These are phyloP conservation scores for Notolabrus celidotus DNA, from an alignment of 2,797 vertebrate species.

Conservation along the genomic window DNA sequence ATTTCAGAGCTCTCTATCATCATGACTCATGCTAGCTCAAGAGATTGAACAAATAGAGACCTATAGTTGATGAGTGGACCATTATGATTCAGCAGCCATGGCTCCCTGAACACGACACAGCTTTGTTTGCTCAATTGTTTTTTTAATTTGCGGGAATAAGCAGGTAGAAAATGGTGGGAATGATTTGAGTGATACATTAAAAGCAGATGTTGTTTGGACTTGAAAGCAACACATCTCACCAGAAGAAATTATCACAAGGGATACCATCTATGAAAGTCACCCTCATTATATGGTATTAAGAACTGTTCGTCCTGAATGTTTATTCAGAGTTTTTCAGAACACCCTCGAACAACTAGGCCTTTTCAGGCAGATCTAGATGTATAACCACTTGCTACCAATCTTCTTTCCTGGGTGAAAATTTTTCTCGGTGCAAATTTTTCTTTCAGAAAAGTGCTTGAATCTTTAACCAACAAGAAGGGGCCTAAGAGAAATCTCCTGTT, in stretches of 20 bases:
- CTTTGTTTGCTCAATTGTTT: neutral
- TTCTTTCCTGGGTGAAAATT: too few species aligned
- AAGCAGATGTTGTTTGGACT: constrained; percentile 7
- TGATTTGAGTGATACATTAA: neutral
- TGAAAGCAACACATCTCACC: neutral
- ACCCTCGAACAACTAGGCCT: too few species aligned
- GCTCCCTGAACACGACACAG: neutral
- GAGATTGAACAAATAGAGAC: constrained; percentile 52
- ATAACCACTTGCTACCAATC: too few species aligned
- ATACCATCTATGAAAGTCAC: neutral
- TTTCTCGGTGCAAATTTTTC: too few species aligned
- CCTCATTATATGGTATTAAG: neutral
- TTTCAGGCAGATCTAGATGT: too few species aligned
- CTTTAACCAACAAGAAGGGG: too few species aligned
- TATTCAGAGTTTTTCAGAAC: too few species aligned
- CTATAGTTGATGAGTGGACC: constrained; percentile 8
- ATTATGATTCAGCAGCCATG: constrained; percentile 45
- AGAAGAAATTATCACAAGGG: neutral
- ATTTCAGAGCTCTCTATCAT: constrained; percentile 14
- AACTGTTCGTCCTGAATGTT: too few species aligned
- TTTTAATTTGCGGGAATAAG: constrained; percentile 4
- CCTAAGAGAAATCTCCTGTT: too few species aligned
- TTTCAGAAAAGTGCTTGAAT: too few species aligned
- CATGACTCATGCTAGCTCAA: constrained; percentile 42
- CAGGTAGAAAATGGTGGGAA: neutral